Conservation (phyloP, 2,113 vertebrate genomes). For the Cyphomyrus plagiostoma region DNA sequence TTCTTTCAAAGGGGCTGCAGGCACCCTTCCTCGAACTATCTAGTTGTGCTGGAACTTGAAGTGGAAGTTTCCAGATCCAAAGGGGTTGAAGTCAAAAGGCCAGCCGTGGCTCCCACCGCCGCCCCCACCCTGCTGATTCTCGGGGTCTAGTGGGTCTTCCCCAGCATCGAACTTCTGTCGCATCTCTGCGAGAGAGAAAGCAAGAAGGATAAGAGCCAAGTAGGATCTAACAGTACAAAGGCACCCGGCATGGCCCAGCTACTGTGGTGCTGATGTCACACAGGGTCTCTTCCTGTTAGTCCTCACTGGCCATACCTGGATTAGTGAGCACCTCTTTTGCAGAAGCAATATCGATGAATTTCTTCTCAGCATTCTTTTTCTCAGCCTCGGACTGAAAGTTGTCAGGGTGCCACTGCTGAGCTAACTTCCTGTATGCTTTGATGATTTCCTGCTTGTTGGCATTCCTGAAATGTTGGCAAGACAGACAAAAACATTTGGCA, state of each 20-base stretch:
- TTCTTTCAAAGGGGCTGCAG: background rate
- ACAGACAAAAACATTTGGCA: background rate
- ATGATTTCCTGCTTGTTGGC: slow-evolving; percentile 67
- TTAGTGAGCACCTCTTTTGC: slow-evolving; percentile 76
- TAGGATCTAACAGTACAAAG: background rate
- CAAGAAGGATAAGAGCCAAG: background rate
- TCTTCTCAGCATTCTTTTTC: slow-evolving; percentile 73
- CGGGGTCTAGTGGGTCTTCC: slow-evolving; percentile 73
- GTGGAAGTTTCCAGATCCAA: slow-evolving; percentile 71
- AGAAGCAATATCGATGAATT: slow-evolving; percentile 71
- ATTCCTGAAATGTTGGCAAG: slow-evolving; percentile 37
- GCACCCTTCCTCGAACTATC: slow-evolving; percentile 13
- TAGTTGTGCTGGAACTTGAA: slow-evolving; percentile 77
- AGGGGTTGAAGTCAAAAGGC: slow-evolving; percentile 74
- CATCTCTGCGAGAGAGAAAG: slow-evolving; percentile 57
- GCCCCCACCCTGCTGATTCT: slow-evolving; percentile 61
- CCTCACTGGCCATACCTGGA: slow-evolving; percentile 50
- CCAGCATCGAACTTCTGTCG: slow-evolving; percentile 75
- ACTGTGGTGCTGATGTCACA: background rate
- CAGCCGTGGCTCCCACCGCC: slow-evolving; percentile 57
- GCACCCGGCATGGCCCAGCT: background rate
- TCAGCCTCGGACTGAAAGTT: slow-evolving; percentile 69
- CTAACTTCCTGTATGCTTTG: slow-evolving; percentile 64
- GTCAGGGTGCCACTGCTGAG: slow-evolving; percentile 71
- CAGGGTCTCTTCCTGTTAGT: background rate